Evolutionary conservation across 1,140 invertebrate genomes (phyloP), one percentile per base, ranked within the genome.

Genomic region (Zaprionus ghesquierei): DNA sequence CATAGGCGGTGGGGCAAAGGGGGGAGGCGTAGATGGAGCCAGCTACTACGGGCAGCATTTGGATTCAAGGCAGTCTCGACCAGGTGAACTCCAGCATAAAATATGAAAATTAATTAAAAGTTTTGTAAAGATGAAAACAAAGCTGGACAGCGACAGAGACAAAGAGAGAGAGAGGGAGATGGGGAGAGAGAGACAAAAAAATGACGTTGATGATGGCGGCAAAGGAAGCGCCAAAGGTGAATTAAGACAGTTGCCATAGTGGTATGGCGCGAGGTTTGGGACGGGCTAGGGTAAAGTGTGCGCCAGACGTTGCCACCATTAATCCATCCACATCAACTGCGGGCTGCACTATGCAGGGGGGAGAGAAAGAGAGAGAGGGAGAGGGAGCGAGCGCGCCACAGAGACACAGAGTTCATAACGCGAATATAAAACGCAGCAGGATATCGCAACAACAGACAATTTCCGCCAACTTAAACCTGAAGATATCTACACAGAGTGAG

Each of bases 401-500:
- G 25, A 56, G 5, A 62, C 62, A 10, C 20, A 69, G 15, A 82
- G 78, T 89, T 90, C 86, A 90, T 90, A 90, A 90, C 79, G 87
- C 81, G 77, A 80, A 79, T 90, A 82, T 90, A 90, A 90, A 89
- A 90, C 78, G 79, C 86, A 90, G 87, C 81, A 90, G 87, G 87
- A 86, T 90, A 90, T 90, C 86, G 86, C 87, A 74, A 90, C 86
- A 90, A 90, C 87, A 86, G 86, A 90, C 87, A 90, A 90, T 90
- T 90, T 90, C 87, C 87, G 87, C 63, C 79, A 86, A 90, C 86
- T 90, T 86, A 75, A 81, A 90, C 74, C 82, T 77, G 69, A 90
- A 90, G 86, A 74, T 74, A 62, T 74, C 56, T 55, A 33, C 51
- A 25, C 56, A 38, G n/a, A n/a, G 69, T 38, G 65, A 27, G 53